phyloP scores from a whole-genome alignment of 1,140 invertebrate species.

The Diprion similis region DNA sequence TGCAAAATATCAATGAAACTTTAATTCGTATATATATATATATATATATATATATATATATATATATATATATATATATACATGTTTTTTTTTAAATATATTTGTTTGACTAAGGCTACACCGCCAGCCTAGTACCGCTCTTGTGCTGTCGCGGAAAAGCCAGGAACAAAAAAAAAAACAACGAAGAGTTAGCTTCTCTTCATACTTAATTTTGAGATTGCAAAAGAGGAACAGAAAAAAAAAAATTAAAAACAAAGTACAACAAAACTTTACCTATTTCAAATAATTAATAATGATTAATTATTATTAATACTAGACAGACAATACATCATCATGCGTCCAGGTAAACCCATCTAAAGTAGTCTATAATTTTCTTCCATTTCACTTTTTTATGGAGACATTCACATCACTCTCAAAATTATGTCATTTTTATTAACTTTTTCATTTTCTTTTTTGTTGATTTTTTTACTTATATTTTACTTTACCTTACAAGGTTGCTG shows the following conservation, averaged over 20 bases:
- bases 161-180: conserved; percentile 33
- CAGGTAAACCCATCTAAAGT: conserved; percentile 36
- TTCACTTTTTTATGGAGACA: conserved; percentile 23
- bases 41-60: conserved; percentile 25
- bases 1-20: conserved; percentile 6
- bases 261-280: conserved; percentile 28
- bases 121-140: conserved; percentile 28
- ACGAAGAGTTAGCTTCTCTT: conserved; percentile 26
- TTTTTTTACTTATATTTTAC: conserved; percentile 16
- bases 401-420: not conserved
- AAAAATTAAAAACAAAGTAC: conserved; percentile 31
- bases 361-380: conserved; percentile 14
- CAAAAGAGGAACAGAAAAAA: conserved; percentile 34
- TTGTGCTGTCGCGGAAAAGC: conserved; percentile 17
- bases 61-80: not conserved
- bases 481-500: conserved; percentile 28
- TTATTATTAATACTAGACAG: conserved; percentile 43
- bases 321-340: conserved; percentile 39
- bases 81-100: conserved; percentile 23
- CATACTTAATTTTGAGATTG: conserved; percentile 31
- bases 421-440: not conserved
- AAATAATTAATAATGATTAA: conserved; percentile 43
- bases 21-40: conserved; percentile 18
- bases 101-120: conserved; percentile 38
- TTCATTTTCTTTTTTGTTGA: conserved; percentile 13